Conservation (phyloP, 92 coral and sea anemone species). For the Palythoa grandiflora region DNA sequence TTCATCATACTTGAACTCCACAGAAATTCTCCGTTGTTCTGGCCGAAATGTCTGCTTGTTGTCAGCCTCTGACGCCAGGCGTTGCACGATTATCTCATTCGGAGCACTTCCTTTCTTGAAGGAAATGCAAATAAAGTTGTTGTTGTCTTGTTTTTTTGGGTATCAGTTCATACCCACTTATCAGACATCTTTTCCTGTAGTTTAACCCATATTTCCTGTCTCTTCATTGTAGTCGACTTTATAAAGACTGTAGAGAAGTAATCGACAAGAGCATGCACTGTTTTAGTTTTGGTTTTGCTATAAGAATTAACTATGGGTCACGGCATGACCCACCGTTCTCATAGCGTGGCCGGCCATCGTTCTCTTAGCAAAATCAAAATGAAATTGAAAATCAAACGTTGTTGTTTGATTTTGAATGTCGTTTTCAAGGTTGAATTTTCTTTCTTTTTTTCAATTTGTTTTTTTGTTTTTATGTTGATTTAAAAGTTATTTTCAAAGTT, state of each 20-base stretch:
- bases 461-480: not conserved
- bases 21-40: conserved; percentile 64
- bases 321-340: not conserved
- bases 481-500: no score
- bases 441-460: not conserved
- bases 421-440: not conserved
- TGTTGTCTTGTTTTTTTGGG: not conserved
- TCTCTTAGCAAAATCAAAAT: not conserved
- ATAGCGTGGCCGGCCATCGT: not conserved
- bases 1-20: conserved; percentile 58
- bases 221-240: conserved; percentile 5
- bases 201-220: conserved; percentile 33
- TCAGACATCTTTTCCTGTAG: conserved; percentile 57
- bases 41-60: conserved; percentile 53
- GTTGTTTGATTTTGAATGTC: not conserved
- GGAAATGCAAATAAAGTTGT: no score
- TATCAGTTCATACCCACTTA: conserved; percentile 50
- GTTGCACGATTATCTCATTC: conserved; percentile 44
- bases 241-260: not conserved
- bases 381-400: not conserved
- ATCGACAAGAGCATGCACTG: not conserved
- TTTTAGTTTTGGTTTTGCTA: not conserved
- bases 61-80: conserved; percentile 40
- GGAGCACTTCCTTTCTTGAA: no score
- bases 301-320: not conserved